A percentile compares a stretch with the other conserved stretches of the same genome.
Evolutionary conservation across 2,888 invertebrate genomes (phyloP).

Genomic region (Aethes cnicana): DNA sequence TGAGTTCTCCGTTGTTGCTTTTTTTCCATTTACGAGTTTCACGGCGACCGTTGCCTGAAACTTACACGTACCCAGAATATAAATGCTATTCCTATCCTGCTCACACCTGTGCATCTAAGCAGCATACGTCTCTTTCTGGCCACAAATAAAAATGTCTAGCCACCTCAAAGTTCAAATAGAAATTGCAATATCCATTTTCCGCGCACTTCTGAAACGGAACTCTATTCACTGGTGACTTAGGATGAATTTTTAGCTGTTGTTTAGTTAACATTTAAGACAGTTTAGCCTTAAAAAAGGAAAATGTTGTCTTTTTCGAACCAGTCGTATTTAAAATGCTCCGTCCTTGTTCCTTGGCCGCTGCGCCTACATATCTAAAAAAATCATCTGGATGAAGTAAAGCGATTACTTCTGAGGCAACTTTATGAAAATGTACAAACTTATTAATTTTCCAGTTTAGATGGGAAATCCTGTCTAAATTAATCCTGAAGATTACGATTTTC

Average conservation of each 20-base stretch:
- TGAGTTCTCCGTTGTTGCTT: conserved; percentile 80
- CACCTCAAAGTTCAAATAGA: conserved; percentile 73
- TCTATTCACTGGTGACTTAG: conserved; percentile 42
- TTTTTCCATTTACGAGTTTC: conserved; percentile 83
- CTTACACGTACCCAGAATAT: conserved; percentile 82
- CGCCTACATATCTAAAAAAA: conserved; percentile 74
- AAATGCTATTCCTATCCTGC: conserved; percentile 68
- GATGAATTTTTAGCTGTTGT: conserved; percentile 41
- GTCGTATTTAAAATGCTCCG: conserved; percentile 76
- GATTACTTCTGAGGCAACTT: conserved; percentile 68
- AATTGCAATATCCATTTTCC: conserved; percentile 70
- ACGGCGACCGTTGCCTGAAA: conserved; percentile 83
- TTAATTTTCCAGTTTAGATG: conserved; percentile 57
- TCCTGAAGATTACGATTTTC: conserved; percentile 26
- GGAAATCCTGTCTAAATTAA: conserved; percentile 34
- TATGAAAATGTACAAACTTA: conserved; percentile 74
- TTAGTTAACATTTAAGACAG: conserved; percentile 45
- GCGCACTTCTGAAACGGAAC: conserved; percentile 47
- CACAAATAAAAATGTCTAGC: conserved; percentile 80
- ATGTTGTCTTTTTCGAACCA: conserved; percentile 81
- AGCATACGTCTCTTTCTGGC: conserved; percentile 59
- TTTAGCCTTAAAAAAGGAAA: conserved; percentile 54
- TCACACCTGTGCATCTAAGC: conserved; percentile 45
- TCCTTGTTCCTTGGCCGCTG: conserved; percentile 70
- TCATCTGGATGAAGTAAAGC: conserved; percentile 77